phyloP scores from a whole-genome alignment of 2,797 vertebrate genomes.

The Monodelphis domestica region DNA sequence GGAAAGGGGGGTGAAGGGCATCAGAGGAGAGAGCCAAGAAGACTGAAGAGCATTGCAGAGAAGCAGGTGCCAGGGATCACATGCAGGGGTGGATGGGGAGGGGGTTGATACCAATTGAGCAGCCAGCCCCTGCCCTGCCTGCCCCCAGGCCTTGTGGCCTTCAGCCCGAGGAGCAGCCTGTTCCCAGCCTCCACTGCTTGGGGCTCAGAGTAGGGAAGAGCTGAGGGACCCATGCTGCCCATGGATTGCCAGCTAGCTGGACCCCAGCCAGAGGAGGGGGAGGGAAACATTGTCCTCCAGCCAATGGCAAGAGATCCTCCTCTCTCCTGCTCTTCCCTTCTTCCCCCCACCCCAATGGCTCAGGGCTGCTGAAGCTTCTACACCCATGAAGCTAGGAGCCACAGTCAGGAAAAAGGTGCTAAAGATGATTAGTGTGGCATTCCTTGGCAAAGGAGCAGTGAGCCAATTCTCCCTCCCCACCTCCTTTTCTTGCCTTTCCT shows the following conservation, averaged over 20 bases:
- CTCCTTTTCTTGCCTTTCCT: too few species aligned
- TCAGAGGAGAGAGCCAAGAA: background rate
- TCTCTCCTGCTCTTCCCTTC: too few species aligned
- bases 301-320: background rate
- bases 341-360: too few species aligned
- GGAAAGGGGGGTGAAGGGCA: background rate
- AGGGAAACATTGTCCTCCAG: background rate
- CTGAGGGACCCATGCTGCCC: background rate
- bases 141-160: background rate
- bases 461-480: background rate
- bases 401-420: background rate
- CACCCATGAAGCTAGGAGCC: background rate
- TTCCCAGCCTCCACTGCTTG: background rate
- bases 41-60: background rate
- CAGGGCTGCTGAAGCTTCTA: background rate
- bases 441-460: background rate
- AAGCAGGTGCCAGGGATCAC: background rate
- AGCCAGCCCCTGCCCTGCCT: background rate
- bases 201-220: background rate
- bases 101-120: background rate
- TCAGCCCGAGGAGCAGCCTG: background rate
- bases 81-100: background rate
- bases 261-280: background rate
- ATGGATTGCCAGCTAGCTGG: background rate
- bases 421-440: background rate